A percentile compares a stretch with the other conserved stretches of the same genome.
Conservation (phyloP, 2,888 invertebrate genomes). For the Nymphalis urticae region DNA sequence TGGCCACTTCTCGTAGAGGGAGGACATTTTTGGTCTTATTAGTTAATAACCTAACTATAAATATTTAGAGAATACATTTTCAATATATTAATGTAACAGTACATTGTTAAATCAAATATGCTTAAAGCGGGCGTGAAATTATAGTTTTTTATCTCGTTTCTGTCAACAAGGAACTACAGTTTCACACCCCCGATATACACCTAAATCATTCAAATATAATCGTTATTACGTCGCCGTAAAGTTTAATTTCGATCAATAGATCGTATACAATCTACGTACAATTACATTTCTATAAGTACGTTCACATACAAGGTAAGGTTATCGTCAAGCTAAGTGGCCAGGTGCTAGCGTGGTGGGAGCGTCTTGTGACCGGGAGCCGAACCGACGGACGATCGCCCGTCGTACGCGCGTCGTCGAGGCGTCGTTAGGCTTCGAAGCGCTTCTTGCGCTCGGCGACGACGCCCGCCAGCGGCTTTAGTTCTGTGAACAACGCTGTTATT, state of each 20-base stretch:
- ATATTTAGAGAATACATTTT: constrained; percentile 29
- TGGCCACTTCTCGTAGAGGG: constrained; percentile 64
- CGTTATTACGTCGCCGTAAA: constrained; percentile 1
- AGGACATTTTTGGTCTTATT: constrained; percentile 54
- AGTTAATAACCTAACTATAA: constrained; percentile 45
- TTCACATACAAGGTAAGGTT: not conserved
- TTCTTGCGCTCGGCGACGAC: constrained; percentile 88
- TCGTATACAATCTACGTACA: not conserved
- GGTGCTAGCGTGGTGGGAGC: constrained; percentile 75
- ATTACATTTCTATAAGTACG: not conserved
- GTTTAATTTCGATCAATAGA: not conserved
- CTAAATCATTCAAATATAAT: constrained; percentile 3
- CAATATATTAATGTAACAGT: constrained; percentile 36
- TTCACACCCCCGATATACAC: not conserved
- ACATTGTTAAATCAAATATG: constrained; percentile 11
- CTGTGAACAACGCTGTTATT: constrained; percentile 47
- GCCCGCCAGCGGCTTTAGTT: constrained; percentile 81
- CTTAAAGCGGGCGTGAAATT: constrained; percentile 4
- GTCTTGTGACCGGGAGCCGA: constrained; percentile 26
- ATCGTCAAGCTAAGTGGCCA: constrained; percentile 62
- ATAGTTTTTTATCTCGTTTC: not conserved
- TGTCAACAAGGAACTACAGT: not conserved
- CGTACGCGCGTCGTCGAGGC: constrained; percentile 10
- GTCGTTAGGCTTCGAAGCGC: constrained; percentile 77
- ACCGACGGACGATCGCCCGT: not conserved